Evolutionary conservation across 2,113 vertebrate genomes (phyloP).

Genomic region (Dicerorhinus sumatrensis): DNA sequence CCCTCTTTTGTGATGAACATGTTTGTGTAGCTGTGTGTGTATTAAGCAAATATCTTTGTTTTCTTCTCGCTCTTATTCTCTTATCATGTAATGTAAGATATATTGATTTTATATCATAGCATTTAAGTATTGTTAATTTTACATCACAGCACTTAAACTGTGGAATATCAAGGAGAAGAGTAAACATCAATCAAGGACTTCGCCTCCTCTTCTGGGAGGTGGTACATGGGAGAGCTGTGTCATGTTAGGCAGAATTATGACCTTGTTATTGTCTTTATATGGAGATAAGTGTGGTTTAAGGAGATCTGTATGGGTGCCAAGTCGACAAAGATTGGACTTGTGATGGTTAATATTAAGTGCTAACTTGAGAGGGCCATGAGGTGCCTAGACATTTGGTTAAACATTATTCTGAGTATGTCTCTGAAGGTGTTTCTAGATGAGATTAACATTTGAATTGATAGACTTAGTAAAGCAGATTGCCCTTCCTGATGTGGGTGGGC

Average conservation of each 20-base stretch:
- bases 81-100: background rate
- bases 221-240: background rate
- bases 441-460: background rate
- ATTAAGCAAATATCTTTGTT: background rate
- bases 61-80: background rate
- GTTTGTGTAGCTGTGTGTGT: background rate
- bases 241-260: conserved; percentile 1
- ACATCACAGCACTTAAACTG: background rate
- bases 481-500: background rate
- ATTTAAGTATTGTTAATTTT: background rate
- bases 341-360: background rate
- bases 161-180: background rate
- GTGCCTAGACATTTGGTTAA: background rate
- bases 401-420: background rate
- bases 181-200: background rate
- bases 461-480: background rate
- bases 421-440: background rate
- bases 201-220: background rate
- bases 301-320: background rate
- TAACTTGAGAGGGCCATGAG: background rate
- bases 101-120: background rate
- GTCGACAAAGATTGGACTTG: background rate
- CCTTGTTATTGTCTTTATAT: background rate
- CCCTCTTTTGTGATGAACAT: background rate
- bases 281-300: background rate